Percentiles rank a stretch among this genome's conserved stretches.
Conservation (phyloP, 2,888 invertebrate genomes). For the Clunio marinus region DNA sequence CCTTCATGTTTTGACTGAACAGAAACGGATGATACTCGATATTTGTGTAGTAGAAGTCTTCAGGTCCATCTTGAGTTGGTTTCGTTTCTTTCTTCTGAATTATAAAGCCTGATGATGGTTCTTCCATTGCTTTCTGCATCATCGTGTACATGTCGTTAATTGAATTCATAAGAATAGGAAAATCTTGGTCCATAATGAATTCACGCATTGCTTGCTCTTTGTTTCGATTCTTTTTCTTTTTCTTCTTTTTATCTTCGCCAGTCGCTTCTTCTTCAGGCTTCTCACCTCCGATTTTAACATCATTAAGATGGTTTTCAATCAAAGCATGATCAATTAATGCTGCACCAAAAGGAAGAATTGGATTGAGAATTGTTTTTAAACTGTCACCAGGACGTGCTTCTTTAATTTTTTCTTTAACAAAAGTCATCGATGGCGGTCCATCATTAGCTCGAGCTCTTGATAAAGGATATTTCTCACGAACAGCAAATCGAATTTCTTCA, state of each 20-base stretch:
- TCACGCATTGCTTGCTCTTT: conserved; percentile 40
- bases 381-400: conserved; percentile 68
- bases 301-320: conserved; percentile 62
- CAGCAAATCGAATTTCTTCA: conserved; percentile 83
- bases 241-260: conserved; percentile 7
- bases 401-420: conserved; percentile 57
- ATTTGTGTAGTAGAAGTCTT: conserved; percentile 66
- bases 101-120: conserved; percentile 63
- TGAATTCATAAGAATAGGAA: conserved; percentile 61
- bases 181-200: conserved; percentile 61
- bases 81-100: conserved; percentile 78
- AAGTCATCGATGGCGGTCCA: conserved; percentile 55
- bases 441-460: conserved; percentile 66
- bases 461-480: conserved; percentile 85
- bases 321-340: conserved; percentile 90
- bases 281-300: conserved; percentile 52
- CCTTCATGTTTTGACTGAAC: conserved; percentile 66
- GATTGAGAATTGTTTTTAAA: conserved; percentile 76
- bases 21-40: conserved; percentile 91
- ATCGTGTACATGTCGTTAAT: conserved; percentile 65
- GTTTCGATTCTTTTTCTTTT: conserved; percentile 40
- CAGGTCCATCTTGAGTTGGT: conserved; percentile 50
- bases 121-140: conserved; percentile 55
- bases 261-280: conserved; percentile 25
- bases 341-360: conserved; percentile 82